Conservation (phyloP, 1,140 invertebrate genomes). For the Gonatopus flavifemur region DNA sequence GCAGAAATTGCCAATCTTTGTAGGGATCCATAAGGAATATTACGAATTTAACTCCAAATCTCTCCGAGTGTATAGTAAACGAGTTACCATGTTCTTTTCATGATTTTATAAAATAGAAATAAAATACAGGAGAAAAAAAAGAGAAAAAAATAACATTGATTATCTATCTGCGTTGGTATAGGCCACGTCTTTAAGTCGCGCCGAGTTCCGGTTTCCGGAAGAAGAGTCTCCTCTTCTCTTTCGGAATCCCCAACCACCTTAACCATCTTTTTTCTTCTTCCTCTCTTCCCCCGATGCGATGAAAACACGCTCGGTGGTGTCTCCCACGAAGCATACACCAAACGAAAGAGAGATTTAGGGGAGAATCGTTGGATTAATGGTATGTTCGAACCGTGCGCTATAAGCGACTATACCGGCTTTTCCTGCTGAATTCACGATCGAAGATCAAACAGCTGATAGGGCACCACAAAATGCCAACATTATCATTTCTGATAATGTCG, state of each 20-base stretch:
- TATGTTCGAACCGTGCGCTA: conserved; percentile 27
- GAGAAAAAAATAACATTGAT: too few species aligned
- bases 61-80: too few species aligned
- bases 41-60: too few species aligned
- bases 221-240: conserved; percentile 22
- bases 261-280: conserved; percentile 14
- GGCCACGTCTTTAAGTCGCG: conserved; percentile 43
- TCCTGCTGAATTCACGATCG: conserved; percentile 15
- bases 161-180: too few species aligned
- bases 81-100: too few species aligned
- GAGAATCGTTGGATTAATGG: conserved; percentile 44
- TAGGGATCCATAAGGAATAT: too few species aligned
- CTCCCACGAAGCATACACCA: conserved; percentile 21
- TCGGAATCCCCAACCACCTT: neutral
- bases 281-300: conserved; percentile 18
- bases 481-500: too few species aligned
- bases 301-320: conserved; percentile 26
- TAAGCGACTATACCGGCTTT: conserved; percentile 25
- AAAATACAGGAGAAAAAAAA: too few species aligned
- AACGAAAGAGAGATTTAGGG: conserved; percentile 40
- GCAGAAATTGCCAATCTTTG: too few species aligned
- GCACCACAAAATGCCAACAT: too few species aligned
- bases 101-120: too few species aligned
- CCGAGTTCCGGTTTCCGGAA: conserved; percentile 47
- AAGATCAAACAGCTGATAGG: conserved; percentile 24